These are phyloP conservation scores for Ligdia adustata DNA, from an alignment of 2,888 invertebrate genomes.

Conservation along the genomic window DNA sequence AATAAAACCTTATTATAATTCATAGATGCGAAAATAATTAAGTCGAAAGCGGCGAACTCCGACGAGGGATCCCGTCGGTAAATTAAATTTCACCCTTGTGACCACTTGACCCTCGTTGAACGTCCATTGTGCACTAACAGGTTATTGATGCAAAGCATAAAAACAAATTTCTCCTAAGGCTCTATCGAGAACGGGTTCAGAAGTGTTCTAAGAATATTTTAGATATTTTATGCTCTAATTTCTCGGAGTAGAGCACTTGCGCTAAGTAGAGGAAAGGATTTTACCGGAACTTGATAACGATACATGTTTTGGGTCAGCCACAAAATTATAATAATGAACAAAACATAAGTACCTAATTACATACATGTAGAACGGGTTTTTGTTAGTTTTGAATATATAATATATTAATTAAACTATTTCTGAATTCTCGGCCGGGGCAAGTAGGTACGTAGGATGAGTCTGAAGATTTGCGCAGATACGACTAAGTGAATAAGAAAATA, in stretches of 20 bases:
- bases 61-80: conserved; percentile 53
- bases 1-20: conserved; percentile 49
- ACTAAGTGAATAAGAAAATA: too few relatives aligned
- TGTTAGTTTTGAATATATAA: too few relatives aligned
- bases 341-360: too few relatives aligned
- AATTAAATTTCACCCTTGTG: conserved; percentile 66
- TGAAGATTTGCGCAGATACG: too few relatives aligned
- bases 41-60: conserved; percentile 53
- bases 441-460: too few relatives aligned
- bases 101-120: conserved; percentile 64
- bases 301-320: background rate
- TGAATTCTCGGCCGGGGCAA: too few relatives aligned
- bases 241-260: background rate
- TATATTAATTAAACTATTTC: too few relatives aligned
- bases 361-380: too few relatives aligned
- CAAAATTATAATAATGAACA: too few relatives aligned
- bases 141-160: conserved; percentile 60
- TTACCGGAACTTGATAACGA: background rate
- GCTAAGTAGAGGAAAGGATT: background rate
- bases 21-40: conserved; percentile 65
- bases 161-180: conserved; percentile 43
- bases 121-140: conserved; percentile 61
- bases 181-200: conserved; percentile 26
- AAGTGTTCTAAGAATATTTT: conserved; percentile 26
- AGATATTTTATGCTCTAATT: conserved; percentile 8